A percentile compares a stretch with the other conserved stretches of the same genome.
phyloP scores from a whole-genome alignment of 2,888 invertebrate genomes.

The Gnatocerus cornutus region DNA sequence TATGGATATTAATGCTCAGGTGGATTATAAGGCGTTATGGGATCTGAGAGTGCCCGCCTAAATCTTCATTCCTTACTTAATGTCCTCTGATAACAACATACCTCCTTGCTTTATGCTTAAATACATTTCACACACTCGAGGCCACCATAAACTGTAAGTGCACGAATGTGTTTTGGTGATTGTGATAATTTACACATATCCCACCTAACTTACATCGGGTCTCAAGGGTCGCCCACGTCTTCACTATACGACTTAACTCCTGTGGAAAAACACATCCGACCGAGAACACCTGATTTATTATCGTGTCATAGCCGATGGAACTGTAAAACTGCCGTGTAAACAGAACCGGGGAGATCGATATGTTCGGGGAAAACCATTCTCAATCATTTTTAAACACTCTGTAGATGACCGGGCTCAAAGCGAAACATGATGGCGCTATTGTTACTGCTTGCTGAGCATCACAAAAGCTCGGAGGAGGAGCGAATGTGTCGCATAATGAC shows the following conservation, averaged over 20 bases:
- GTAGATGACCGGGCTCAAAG: neutral
- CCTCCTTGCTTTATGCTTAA: slow-evolving; percentile 36
- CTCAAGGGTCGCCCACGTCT: slow-evolving; percentile 30
- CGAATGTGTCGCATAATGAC: slow-evolving; percentile 37
- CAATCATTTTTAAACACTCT: no score
- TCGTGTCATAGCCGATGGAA: slow-evolving; percentile 13
- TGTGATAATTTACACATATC: slow-evolving; percentile 45
- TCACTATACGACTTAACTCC: slow-evolving; percentile 15
- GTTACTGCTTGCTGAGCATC: slow-evolving; percentile 18
- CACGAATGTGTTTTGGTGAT: slow-evolving; percentile 45
- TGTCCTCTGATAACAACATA: slow-evolving; percentile 54
- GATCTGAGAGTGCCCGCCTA: slow-evolving; percentile 53
- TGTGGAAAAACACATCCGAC: slow-evolving; percentile 23
- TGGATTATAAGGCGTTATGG: slow-evolving; percentile 58
- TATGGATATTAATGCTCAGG: slow-evolving; percentile 57
- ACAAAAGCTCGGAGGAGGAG: slow-evolving; percentile 30
- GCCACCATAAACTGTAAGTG: slow-evolving; percentile 40
- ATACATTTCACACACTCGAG: slow-evolving; percentile 27
- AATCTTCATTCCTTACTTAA: slow-evolving; percentile 59
- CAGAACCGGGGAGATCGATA: slow-evolving; percentile 3
- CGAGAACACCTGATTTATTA: slow-evolving; percentile 17
- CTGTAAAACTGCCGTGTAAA: slow-evolving; percentile 11
- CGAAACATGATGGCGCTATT: slow-evolving; percentile 21
- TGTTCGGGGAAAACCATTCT: neutral
- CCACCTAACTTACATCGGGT: slow-evolving; percentile 12